Percentiles rank a stretch among this genome's conserved stretches.
phyloP scores from a whole-genome alignment of 1,140 invertebrate species.

The Drosophila dunni region DNA sequence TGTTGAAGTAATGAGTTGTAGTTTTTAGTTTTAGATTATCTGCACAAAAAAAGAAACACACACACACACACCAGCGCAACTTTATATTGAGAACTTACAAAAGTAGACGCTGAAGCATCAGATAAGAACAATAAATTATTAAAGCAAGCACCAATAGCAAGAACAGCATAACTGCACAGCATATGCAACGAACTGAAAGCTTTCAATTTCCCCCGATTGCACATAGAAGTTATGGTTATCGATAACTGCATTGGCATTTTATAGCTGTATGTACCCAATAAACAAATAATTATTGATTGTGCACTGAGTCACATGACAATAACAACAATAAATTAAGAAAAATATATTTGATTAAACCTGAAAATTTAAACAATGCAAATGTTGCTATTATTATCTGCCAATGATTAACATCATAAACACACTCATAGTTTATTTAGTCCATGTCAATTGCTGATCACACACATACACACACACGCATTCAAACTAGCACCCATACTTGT shows the following conservation, averaged over 20 bases:
- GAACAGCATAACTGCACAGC: constrained; percentile 4
- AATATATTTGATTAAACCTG: no score
- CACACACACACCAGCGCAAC: constrained; percentile 4
- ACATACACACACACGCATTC: neutral
- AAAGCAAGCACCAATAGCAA: constrained; percentile 39
- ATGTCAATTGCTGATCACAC: neutral
- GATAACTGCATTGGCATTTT: constrained; percentile 1
- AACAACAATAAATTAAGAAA: neutral
- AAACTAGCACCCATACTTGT: neutral
- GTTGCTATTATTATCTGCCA: no score
- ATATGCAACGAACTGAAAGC: constrained; percentile 1
- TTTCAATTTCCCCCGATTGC: constrained; percentile 1
- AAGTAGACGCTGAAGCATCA: neutral
- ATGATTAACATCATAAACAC: neutral
- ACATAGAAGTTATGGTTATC: neutral
- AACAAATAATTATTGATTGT: neutral
- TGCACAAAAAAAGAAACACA: constrained; percentile 25
- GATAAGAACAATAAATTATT: constrained; percentile 20
- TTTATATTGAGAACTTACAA: constrained; percentile 20
- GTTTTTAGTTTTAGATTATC: constrained; percentile 47
- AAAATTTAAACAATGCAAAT: no score
- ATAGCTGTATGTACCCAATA: neutral
- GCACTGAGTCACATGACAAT: neutral
- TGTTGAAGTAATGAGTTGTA: constrained; percentile 73
- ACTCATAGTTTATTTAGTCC: neutral